Evolutionary conservation across 1,140 invertebrate genomes (phyloP), one percentile per base, ranked within the genome.

Genomic region (Agrypnia vestita): DNA sequence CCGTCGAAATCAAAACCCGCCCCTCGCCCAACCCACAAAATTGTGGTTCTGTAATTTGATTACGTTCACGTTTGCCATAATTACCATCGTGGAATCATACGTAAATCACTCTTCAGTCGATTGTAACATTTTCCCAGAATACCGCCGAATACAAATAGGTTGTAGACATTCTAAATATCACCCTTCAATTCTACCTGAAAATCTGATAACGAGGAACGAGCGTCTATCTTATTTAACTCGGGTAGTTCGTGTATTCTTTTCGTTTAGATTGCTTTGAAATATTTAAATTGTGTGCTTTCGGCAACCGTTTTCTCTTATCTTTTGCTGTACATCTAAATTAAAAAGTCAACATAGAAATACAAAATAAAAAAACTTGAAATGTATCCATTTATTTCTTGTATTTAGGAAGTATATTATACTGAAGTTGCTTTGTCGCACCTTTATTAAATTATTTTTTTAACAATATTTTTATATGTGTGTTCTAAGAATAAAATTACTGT

Each of bases 161-260:
- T 69, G 64, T 69, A 69, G 64, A 69, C 64, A 64, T 25, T 64
- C 46, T 69, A 69, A 69, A 69, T 69, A 69, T 69, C 44, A 69
- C 44, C 64, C 44, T 69, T 69, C 44, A 19, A 69, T 69, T 47
- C 44, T 9, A 19, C 44, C 44, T 47, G 43, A 47, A 69, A 69
- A 69, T 69, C 64, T 9, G 64, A 69, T 69, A 64, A 43, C 9
- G 61, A 64, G 13, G 21, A 35, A 64, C 19, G 61, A 44, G 19
- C 61, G 35, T 64, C 61, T 44, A 43, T 64, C 61, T 64, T 25
- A 64, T 25, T 64, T 64, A 64, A 64, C 61, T n/a, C 44, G 9
- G 49, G 49, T 51, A 15, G 11, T 51, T 51, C 49, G 64, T 69
- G 64, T 47, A 46, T 69, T 69, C 35, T 64, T 64, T 35, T 64